A percentile compares a stretch with the other conserved stretches of the same genome.
Conservation (phyloP, 2,797 vertebrate species). For the Pelobates cultripes region DNA sequence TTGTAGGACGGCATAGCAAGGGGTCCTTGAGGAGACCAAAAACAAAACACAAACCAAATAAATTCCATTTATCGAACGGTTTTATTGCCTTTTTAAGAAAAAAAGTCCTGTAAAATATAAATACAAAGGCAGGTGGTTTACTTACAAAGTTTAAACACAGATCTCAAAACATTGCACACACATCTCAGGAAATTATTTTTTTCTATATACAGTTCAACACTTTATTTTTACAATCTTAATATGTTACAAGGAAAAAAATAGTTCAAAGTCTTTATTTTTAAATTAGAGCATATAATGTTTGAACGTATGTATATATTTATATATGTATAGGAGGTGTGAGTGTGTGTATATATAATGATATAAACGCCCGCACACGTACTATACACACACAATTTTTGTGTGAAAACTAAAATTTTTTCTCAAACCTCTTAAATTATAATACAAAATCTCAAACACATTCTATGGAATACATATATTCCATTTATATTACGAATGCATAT, state of each 20-base stretch:
- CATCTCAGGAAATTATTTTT: slow-evolving; percentile 89
- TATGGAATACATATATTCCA: slow-evolving; percentile 76
- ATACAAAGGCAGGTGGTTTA: slow-evolving; percentile 98
- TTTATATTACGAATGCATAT: slow-evolving; percentile 68
- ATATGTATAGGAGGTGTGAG: slow-evolving; percentile 80
- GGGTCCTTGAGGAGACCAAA: background rate
- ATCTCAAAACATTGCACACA: slow-evolving; percentile 91
- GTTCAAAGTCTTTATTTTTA: slow-evolving; percentile 87
- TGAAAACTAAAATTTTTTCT: slow-evolving; percentile 75
- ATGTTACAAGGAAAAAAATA: slow-evolving; percentile 94
- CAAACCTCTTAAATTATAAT: slow-evolving; percentile 82
- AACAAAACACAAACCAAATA: background rate
- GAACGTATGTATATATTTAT: slow-evolving; percentile 69
- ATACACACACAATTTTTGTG: slow-evolving; percentile 78
- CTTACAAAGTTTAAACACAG: slow-evolving; percentile 99
- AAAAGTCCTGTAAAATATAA: slow-evolving; percentile 98
- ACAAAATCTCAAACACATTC: slow-evolving; percentile 83
- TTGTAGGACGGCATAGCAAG: background rate
- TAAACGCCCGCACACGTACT: slow-evolving; percentile 60
- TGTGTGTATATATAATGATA: slow-evolving; percentile 64
- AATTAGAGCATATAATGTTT: slow-evolving; percentile 90
- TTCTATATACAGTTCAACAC: slow-evolving; percentile 94
- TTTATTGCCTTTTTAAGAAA: slow-evolving; percentile 97
- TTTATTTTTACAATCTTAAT: slow-evolving; percentile 85
- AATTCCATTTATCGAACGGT: slow-evolving; percentile 78